Conservation (phyloP, 2,888 invertebrate genomes). For the Priocnemis perturbator region DNA sequence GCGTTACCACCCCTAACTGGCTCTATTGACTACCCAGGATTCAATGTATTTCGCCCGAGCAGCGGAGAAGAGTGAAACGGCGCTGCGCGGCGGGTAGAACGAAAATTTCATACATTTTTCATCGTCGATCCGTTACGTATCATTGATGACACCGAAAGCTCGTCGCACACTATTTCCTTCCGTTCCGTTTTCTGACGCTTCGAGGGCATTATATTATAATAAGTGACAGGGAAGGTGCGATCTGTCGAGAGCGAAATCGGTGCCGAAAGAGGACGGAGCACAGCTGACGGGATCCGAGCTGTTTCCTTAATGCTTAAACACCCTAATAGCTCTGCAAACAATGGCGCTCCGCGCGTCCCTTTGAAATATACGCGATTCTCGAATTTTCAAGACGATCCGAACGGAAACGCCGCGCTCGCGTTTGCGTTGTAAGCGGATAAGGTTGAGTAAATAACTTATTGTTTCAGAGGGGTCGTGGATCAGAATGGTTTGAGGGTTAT, state of each 20-base stretch:
- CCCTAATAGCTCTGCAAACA: conserved; percentile 74
- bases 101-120: conserved; percentile 74
- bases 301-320: conserved; percentile 65
- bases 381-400: conserved; percentile 61
- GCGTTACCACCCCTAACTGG: conserved; percentile 73
- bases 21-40: conserved; percentile 74
- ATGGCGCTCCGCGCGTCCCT: conserved; percentile 46
- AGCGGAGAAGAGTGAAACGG: conserved; percentile 66
- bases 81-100: conserved; percentile 72
- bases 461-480: conserved; percentile 66
- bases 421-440: conserved; percentile 75
- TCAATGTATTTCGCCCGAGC: conserved; percentile 73
- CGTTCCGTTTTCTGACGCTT: too few species aligned
- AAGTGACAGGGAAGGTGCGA: too few species aligned
- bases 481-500: conserved; percentile 62
- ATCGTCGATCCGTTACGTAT: conserved; percentile 59
- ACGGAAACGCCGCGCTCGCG: conserved; percentile 60
- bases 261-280: too few species aligned
- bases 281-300: conserved; percentile 24
- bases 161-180: too few species aligned
- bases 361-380: conserved; percentile 60
- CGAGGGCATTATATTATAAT: too few species aligned
- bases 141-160: too few species aligned
- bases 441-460: conserved; percentile 73
- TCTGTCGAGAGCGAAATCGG: too few species aligned